Evolutionary conservation across 2,113 vertebrate genomes (phyloP), one percentile per base, ranked within the genome.

Genomic region (Tylochromis polylepis): DNA sequence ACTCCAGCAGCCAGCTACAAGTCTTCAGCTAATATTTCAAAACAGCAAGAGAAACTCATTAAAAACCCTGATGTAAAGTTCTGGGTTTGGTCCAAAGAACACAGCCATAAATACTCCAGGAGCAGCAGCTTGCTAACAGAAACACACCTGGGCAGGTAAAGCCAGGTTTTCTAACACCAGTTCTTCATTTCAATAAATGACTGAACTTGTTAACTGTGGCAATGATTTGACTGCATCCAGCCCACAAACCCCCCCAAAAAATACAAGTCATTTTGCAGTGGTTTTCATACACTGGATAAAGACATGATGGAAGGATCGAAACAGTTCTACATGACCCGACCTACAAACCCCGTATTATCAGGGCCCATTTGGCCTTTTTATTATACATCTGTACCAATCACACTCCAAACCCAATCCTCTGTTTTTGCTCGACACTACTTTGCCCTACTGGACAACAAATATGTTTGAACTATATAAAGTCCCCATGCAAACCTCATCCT

Each of bases 81-180:
- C 31, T 86, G 77, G 65, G 53, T 81, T 58, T 41, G 4, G 11
- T 70, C 58, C 27, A 88, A 77, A 83, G 27, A 80, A 59, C 36
- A 82, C 9, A 62, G 5, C 10, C 27, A 57, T 29, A 75, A 59
- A 80, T 15, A 31, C 56, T 34, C 27, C 6, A 29, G 70, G 16
- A 51, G n/a, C 43, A 57, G 8, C 14, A 62, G 1, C 77, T 11
- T n/a, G 22, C 51, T 24, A 38, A 65, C 80, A 31, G 46, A 53
- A 82, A 53, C 79, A 83, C 82, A 87, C 87, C 46, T 60, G 41
- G 18, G 22, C 41, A 85, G 78, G 49, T 57, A 41, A 55, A 51
- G 6, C 4, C 20, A 62, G 29, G 62, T 5, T 5, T 7, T 27
- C 36, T 36, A 6, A 49, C 22, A 72, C 22, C 34, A 75, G 20